Evolutionary conservation across 2,113 vertebrate species (phyloP), one percentile per base, ranked within the genome.

Genomic region (Chaenocephalus aceratus): DNA sequence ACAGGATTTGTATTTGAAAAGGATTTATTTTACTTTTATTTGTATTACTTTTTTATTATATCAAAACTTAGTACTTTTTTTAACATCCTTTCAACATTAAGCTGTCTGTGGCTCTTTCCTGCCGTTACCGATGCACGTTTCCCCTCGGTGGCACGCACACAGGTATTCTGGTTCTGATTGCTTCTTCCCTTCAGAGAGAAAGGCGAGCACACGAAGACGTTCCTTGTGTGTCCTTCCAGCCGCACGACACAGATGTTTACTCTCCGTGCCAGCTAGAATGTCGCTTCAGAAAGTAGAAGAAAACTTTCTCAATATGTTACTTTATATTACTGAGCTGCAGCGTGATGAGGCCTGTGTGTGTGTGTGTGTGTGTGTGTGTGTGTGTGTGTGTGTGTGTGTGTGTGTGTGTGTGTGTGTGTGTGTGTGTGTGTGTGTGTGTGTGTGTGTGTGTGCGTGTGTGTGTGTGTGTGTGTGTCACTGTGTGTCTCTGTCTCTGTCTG

Each of bases 261-360:
- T 51, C 66, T 10, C 48, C 59, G 79, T 81, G 82, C 79, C 84
- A 79, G 80, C 64, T 66, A 74, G 71, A 76, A 75, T 0, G 30
- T 30, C 3, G 64, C 49, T 52, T 36, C 67, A 78, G 60, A 83
- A 65, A 84, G 57, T 60, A 34, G 61, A 81, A 52, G 51, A 60
- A 63, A 83, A 54, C 69, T 84, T 82, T 86, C 26, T 76, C 54
- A 85, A 67, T 74, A 91, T 72, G 64, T 48, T 86, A 16, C 73
- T 90, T 89, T 89, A 80, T 71, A 72, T 89, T 80, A 86, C 67
- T 83, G 73, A 66, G 63, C 78, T 60, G 45, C 72, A 75, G 77
- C 34, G 6, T 85, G 83, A 79, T 51, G 72, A 66, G 11, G 61
- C 58, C 63, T 80, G 73, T 45, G 26, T 45, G 13, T 75, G 51